These are phyloP conservation scores for Empis stercorea DNA, from an alignment of 2,888 invertebrate species.

Conservation along the genomic window DNA sequence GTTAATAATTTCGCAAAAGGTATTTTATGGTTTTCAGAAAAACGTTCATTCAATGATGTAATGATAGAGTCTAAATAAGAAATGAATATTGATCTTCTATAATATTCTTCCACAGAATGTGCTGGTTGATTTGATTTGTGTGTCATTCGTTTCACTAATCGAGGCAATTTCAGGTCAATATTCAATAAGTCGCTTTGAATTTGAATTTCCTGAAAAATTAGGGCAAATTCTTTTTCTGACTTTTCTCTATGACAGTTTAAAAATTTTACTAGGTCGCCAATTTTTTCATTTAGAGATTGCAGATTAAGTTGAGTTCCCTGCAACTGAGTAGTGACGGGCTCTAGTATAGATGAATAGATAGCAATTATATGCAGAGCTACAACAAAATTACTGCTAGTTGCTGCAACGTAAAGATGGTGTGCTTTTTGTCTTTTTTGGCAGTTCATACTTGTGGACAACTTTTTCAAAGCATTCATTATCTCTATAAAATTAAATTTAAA, in stretches of 20 bases:
- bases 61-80: not conserved
- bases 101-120: constrained; percentile 1
- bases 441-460: not conserved
- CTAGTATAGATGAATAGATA: no score
- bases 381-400: no score
- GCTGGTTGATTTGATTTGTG: constrained; percentile 3
- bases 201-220: not conserved
- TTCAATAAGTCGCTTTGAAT: not conserved
- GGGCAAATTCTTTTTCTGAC: not conserved
- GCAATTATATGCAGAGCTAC: no score
- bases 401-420: no score
- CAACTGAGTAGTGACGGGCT: not conserved
- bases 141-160: constrained; percentile 2
- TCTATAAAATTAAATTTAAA: not conserved
- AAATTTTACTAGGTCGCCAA: no score
- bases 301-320: not conserved
- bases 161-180: not conserved
- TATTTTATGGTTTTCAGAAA: not conserved
- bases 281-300: not conserved
- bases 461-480: constrained; percentile 1
- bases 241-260: not conserved
- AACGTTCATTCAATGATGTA: not conserved
- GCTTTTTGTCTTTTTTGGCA: not conserved
- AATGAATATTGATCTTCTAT: not conserved
- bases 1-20: not conserved